phyloP scores from a whole-genome alignment of 2,888 invertebrate genomes.

The Polyommatus icarus region DNA sequence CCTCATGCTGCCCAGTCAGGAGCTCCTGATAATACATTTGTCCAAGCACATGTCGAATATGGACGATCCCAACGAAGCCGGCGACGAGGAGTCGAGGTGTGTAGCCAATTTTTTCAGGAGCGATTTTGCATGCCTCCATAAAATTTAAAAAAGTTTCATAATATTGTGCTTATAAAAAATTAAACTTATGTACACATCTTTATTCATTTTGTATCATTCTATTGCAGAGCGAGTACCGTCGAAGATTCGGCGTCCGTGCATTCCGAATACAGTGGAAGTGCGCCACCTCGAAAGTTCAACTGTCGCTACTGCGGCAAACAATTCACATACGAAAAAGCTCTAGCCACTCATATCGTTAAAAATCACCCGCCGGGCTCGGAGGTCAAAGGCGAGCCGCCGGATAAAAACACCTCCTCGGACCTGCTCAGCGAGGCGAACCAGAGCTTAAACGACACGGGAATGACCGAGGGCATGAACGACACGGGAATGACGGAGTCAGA shows the following conservation, averaged over 20 bases:
- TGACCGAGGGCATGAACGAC: constrained; percentile 46
- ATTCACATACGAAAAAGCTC: constrained; percentile 67
- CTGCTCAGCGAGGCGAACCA: constrained; percentile 50
- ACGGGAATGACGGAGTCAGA: constrained; percentile 54
- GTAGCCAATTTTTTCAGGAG: constrained; percentile 9
- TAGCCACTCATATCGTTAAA: constrained; percentile 51
- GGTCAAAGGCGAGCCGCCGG: constrained; percentile 58
- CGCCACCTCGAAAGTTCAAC: constrained; percentile 47
- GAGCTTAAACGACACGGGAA: constrained; percentile 38
- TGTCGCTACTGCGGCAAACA: constrained; percentile 64
- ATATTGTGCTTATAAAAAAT: neutral
- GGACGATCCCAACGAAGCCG: constrained; percentile 52
- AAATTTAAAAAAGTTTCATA: neutral
- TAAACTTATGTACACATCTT: neutral
- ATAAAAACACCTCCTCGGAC: constrained; percentile 48
- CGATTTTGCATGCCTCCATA: neutral
- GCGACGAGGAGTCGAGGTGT: constrained; percentile 60
- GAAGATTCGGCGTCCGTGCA: constrained; percentile 57
- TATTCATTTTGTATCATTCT: constrained; percentile 27
- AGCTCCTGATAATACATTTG: constrained; percentile 63
- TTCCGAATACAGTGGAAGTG: constrained; percentile 48
- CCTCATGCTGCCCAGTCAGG: constrained; percentile 60
- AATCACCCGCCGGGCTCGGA: constrained; percentile 50
- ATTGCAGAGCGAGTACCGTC: constrained; percentile 56
- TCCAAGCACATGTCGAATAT: constrained; percentile 68